Evolutionary conservation across 2,888 invertebrate genomes (phyloP).

Genomic region (Ferdinandea cuprea): DNA sequence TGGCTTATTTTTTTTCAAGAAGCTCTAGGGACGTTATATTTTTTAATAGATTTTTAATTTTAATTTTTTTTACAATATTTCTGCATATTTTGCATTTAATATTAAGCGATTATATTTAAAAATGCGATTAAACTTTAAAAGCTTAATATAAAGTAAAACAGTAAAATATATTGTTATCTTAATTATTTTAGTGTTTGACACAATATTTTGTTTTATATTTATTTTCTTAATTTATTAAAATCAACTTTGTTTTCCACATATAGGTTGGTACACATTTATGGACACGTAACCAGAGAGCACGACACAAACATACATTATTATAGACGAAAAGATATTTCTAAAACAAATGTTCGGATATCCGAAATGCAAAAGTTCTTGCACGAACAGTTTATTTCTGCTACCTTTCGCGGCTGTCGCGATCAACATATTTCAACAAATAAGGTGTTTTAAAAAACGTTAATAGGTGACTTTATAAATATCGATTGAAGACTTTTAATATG

Average conservation of each 20-base stretch:
- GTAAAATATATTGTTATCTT: conserved; percentile 1
- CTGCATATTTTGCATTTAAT: conserved; percentile 2
- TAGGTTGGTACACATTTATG: too few species aligned
- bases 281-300: too few species aligned
- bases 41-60: neutral
- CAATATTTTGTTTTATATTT: neutral
- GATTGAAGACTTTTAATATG: too few species aligned
- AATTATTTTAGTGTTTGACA: neutral
- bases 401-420: too few species aligned
- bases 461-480: too few species aligned
- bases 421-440: too few species aligned
- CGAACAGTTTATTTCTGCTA: too few species aligned
- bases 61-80: neutral
- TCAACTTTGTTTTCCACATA: neutral
- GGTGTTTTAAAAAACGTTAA: too few species aligned
- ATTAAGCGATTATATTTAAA: neutral
- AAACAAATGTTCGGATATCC: too few species aligned
- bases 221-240: neutral
- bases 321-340: too few species aligned
- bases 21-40: conserved; percentile 23
- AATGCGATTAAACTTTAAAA: conserved; percentile 37
- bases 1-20: conserved; percentile 35
- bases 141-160: conserved; percentile 29
- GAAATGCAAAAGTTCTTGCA: too few species aligned
- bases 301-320: too few species aligned